Evolutionary conservation across 2,113 vertebrate genomes (phyloP).

Genomic region (Castor canadensis): DNA sequence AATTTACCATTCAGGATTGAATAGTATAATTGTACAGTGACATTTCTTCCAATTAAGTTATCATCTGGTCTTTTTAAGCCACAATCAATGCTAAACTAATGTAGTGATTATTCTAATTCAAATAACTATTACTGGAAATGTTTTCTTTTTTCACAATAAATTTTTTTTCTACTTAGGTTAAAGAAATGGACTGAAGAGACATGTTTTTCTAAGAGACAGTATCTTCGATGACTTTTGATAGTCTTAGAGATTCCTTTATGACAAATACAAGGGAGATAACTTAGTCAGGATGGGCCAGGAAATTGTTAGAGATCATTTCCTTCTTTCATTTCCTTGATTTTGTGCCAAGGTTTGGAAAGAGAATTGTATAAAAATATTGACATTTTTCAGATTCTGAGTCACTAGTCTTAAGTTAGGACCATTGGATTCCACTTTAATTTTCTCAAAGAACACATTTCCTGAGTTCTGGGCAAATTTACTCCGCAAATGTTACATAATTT

Average conservation of each 20-base stretch:
- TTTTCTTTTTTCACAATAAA: neutral
- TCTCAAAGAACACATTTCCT: neutral
- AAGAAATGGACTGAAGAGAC: neutral
- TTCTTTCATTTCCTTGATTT: neutral
- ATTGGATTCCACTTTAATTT: neutral
- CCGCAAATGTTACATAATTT: neutral
- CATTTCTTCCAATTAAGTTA: neutral
- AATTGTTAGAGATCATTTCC: neutral
- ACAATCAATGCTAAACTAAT: too few relatives aligned
- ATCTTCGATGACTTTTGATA: neutral
- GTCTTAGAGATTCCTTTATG: neutral
- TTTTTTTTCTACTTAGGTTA: neutral
- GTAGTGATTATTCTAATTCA: neutral
- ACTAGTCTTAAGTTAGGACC: neutral
- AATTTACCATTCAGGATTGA: neutral
- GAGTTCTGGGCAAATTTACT: neutral
- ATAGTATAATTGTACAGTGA: neutral
- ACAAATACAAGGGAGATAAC: neutral
- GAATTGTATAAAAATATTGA: neutral
- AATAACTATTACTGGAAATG: neutral
- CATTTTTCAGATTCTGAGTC: neutral
- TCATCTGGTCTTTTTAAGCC: neutral
- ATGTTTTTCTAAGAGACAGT: neutral
- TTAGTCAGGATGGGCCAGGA: neutral
- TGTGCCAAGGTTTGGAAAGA: neutral